Evolutionary conservation across 2,888 invertebrate genomes (phyloP).

Genomic region (Petrolisthes cinctipes): DNA sequence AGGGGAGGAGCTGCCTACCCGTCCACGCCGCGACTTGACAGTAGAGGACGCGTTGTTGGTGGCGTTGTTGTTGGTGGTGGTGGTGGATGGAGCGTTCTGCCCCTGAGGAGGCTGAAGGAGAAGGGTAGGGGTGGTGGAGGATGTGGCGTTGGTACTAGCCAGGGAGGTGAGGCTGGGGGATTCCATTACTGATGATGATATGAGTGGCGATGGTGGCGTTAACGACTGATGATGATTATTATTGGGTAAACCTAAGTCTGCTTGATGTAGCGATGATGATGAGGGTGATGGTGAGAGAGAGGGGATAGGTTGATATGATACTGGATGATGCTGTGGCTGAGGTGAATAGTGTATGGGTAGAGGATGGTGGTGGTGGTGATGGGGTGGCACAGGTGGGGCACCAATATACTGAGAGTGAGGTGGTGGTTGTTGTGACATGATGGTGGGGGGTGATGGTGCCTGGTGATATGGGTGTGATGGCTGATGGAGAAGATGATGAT

Average conservation of each 20-base stretch:
- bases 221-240: conserved; percentile 54
- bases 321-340: conserved; percentile 55
- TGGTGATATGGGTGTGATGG: conserved; percentile 51
- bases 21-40: conserved; percentile 56
- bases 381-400: conserved; percentile 48
- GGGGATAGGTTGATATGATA: conserved; percentile 49
- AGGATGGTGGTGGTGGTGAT: conserved; percentile 51
- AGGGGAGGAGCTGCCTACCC: conserved; percentile 62
- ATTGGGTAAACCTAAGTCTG: conserved; percentile 57
- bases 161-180: conserved; percentile 48
- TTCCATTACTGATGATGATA: conserved; percentile 45
- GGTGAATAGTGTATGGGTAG: conserved; percentile 54
- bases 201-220: conserved; percentile 43
- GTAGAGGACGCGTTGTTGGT: conserved; percentile 58
- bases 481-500: conserved; percentile 61
- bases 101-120: conserved; percentile 55
- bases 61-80: conserved; percentile 56
- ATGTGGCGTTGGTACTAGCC: conserved; percentile 52
- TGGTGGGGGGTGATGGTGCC: conserved; percentile 33
- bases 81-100: conserved; percentile 60
- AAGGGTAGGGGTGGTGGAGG: conserved; percentile 58
- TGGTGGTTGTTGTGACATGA: conserved; percentile 25
- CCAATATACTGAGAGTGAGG: conserved; percentile 47
- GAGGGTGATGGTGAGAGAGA: conserved; percentile 56
- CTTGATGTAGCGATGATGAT: conserved; percentile 54